Base-by-base conservation (phyloP, 1,140 invertebrate species). In the Cyclargus thomasi region DNA sequence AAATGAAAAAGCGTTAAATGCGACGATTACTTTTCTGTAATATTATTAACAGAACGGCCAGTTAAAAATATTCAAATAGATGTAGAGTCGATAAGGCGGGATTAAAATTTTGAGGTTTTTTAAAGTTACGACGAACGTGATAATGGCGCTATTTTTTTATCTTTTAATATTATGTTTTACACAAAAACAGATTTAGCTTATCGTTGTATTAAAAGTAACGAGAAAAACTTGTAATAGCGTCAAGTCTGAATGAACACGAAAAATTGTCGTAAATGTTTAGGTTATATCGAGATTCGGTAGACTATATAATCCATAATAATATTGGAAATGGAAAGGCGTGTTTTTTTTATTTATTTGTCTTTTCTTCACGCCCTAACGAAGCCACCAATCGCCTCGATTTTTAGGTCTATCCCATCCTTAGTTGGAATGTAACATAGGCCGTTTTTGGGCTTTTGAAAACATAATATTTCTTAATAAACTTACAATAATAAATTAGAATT, bases 41-140 rank as follows among this genome's bases (percentile, higher is more conserved):
- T 59, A 18, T 59, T 59, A 59, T 55, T 55, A 55, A 11, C 55
- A 11, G 55, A 55, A 55, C 18, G 53, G 55, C 18, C 55, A 11
- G 55, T 21, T 20, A 59, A 55, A 55, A 55, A 59, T 21, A 59
- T 59, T 20, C 18, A 59, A 59, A 10, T 20, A 59, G 55, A 20
- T 18, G n/a, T n/a, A 17, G 16, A 7, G 53, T 55, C n/a, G 53
- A 55, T 55, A 55, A 55, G 53, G n/a, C 18, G 0, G 47, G 29
- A 53, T 53, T 53, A 53, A 53, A 16, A 16, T 53, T 53, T 16
- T 53, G 14, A 14, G n/a, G n/a, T 20, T 21, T 59, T 59, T 59
- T 59, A 11, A 59, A 11, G 10, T 59, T 59, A 20, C 18, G 18
- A 47, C 14, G 21, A 59, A 55, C 53, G 53, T 55, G 53, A 55